Evolutionary conservation across 2,797 vertebrate genomes (phyloP), one percentile per base, ranked within the genome.

Genomic region (Bryconaethiops microstoma): DNA sequence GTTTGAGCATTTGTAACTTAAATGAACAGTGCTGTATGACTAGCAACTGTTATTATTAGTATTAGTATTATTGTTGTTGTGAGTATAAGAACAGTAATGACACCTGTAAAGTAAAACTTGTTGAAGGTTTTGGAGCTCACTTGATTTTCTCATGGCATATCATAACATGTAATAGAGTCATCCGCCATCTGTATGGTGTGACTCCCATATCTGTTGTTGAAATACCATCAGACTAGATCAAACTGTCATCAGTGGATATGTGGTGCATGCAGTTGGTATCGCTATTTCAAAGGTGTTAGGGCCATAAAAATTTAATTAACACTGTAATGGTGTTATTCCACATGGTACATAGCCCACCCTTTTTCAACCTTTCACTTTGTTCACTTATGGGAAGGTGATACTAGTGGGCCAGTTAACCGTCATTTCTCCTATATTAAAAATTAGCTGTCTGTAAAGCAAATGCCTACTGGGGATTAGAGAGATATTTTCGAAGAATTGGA

Each of bases 221-320:
- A 80, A 81, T 79, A 81, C 54, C 50, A 65, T 78, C 73, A 78
- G 69, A 64, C 45, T 63, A 48, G 25, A 45, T 35, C 45, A 45
- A 62, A 12, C 77, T 78, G 81, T 81, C 81, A 78, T 83, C 76
- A 80, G 55, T 13, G 13, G 70, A 87, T 86, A 84, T 21, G 40
- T 65, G 57, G 54, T 65, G 74, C 72, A 42, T 76, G 72, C 39
- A 59, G 77, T 73, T 59, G n/a, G 74, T 59, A 70, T 78, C 59
- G 57, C 23, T 8, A 57, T 76, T 76, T 82, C 59, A 80, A 75
- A 62, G 21, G 55, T 29, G 10, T 69, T 59, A 52, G 39, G 12
- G 59, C 74, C 60, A 25, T 81, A 40, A 72, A n/a, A 69, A 48
- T 83, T 81, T 74, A 74, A 72, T 40, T 29, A 57, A 35, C 68